These are phyloP conservation scores for Coracopsis vasa DNA, from an alignment of 2,113 vertebrate genomes.

Conservation along the genomic window DNA sequence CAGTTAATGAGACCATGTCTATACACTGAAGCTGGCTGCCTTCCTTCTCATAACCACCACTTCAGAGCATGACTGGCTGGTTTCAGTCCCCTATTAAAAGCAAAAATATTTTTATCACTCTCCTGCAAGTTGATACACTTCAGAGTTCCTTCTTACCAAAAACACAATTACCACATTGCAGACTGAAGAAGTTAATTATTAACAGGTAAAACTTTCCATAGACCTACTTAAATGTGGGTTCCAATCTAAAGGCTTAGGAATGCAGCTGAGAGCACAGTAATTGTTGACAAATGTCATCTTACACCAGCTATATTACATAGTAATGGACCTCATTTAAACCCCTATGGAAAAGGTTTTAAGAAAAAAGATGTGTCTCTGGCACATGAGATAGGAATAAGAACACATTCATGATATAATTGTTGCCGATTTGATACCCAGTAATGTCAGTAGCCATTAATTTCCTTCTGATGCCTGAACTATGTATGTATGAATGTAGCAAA, in stretches of 20 bases:
- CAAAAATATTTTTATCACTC: not conserved
- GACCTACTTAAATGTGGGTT: not conserved
- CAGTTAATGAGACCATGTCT: not conserved
- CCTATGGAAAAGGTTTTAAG: not conserved
- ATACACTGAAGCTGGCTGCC: not conserved
- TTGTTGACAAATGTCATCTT: slow-evolving; percentile 13
- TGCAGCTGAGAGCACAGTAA: not conserved
- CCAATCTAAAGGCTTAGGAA: not conserved
- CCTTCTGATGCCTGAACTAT: not conserved
- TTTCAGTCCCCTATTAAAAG: not conserved
- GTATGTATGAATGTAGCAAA: not conserved
- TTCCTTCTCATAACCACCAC: not conserved
- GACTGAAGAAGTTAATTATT: not conserved
- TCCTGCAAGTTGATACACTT: not conserved
- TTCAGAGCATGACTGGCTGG: not conserved
- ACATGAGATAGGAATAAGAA: not conserved
- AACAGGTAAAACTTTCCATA: not conserved
- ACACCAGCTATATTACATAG: not conserved
- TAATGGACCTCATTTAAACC: not conserved
- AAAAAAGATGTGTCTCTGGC: not conserved
- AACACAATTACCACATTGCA: not conserved
- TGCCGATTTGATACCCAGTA: not conserved
- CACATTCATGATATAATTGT: not conserved
- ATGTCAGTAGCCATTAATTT: not conserved
- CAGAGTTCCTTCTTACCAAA: not conserved